Evolutionary conservation across 92 coral and sea anemone species (phyloP).

Genomic region (Epizoanthus stellaris): DNA sequence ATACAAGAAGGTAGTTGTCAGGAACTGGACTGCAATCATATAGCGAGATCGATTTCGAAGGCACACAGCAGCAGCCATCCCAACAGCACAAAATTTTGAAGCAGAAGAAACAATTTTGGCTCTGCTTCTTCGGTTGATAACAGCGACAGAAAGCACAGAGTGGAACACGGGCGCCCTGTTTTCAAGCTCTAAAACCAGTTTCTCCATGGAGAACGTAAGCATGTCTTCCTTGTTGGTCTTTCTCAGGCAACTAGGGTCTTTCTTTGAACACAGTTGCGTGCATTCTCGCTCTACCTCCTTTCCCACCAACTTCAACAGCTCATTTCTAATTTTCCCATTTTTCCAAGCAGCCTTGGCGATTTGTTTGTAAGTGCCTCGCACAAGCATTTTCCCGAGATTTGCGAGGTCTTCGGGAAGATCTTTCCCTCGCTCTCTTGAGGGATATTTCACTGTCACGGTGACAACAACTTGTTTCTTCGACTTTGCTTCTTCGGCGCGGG

Average conservation of each 20-base stretch:
- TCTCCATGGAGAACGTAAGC: constrained; percentile 60
- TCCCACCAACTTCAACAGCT: constrained; percentile 39
- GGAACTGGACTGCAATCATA: constrained; percentile 77
- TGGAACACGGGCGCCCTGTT: constrained; percentile 69
- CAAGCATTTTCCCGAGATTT: constrained; percentile 75
- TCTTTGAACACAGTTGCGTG: constrained; percentile 69
- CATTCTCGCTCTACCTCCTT: constrained; percentile 67
- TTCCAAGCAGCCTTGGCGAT: constrained; percentile 77
- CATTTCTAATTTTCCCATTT: constrained; percentile 52
- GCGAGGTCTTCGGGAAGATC: constrained; percentile 67
- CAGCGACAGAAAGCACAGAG: constrained; percentile 59
- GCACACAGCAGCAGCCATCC: constrained; percentile 82
- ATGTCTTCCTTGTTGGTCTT: constrained; percentile 64
- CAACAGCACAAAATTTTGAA: constrained; percentile 67
- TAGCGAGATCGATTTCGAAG: constrained; percentile 56
- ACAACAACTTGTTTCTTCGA: constrained; percentile 48
- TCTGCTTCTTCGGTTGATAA: constrained; percentile 51
- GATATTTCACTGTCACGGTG: constrained; percentile 57
- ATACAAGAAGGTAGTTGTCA: constrained; percentile 66
- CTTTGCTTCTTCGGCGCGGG: neutral
- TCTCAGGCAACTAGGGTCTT: constrained; percentile 65
- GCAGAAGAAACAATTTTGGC: constrained; percentile 30
- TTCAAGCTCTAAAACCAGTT: constrained; percentile 49
- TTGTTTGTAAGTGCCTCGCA: constrained; percentile 67
- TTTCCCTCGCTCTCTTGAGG: constrained; percentile 57